phyloP scores from a whole-genome alignment of 2,113 vertebrate genomes.

The Sinocyclocheilus maitianheensis region DNA sequence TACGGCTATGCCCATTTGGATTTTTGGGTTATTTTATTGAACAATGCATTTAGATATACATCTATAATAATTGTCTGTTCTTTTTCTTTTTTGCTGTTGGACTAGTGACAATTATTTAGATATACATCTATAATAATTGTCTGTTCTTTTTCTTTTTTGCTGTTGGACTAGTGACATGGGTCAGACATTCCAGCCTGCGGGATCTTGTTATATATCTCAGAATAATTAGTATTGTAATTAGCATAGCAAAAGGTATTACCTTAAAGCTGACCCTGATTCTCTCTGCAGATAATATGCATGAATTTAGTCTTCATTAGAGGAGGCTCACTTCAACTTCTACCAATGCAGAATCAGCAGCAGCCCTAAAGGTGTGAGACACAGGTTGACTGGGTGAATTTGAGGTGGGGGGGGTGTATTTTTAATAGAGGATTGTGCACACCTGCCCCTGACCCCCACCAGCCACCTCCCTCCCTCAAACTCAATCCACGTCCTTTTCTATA shows the following conservation, averaged over 20 bases:
- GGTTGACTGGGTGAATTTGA: not conserved
- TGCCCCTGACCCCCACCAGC: slow-evolving; percentile 4
- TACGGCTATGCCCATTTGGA: slow-evolving; percentile 16
- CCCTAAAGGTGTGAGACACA: not conserved
- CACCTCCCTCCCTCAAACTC: slow-evolving; percentile 22
- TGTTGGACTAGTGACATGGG: not conserved
- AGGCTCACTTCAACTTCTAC: slow-evolving; percentile 14
- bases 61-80: slow-evolving; percentile 5
- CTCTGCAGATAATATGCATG: not conserved
- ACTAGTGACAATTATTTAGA: slow-evolving; percentile 2
- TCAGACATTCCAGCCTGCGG: not conserved
- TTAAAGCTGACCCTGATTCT: slow-evolving; percentile 19
- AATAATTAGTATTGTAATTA: slow-evolving; percentile 31
- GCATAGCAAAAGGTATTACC: slow-evolving; percentile 27
- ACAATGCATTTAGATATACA: slow-evolving; percentile 4
- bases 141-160: not conserved
- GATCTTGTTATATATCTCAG: not conserved
- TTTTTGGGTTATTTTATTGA: slow-evolving; percentile 17
- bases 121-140: not conserved
- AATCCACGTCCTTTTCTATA: slow-evolving; percentile 63
- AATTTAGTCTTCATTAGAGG: slow-evolving; percentile 42
- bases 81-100: not conserved
- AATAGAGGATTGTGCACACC: slow-evolving; percentile 51
- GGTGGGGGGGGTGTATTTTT: slow-evolving; percentile 3
- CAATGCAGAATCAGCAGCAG: slow-evolving; percentile 17